Evolutionary conservation across 1,140 invertebrate genomes (phyloP).

Genomic region (Oryctes rhinoceros): DNA sequence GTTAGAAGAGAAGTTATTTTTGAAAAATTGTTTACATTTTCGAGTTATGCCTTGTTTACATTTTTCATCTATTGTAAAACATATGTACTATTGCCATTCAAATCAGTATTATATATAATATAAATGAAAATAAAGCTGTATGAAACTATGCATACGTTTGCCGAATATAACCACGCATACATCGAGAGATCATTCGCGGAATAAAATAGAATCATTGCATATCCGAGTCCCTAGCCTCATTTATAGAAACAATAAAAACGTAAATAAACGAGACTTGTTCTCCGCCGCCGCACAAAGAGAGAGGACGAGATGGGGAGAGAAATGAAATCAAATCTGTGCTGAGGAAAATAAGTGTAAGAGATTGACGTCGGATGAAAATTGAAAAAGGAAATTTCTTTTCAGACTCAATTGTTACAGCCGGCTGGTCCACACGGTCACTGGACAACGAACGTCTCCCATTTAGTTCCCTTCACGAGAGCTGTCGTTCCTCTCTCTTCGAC

Average conservation of each 20-base stretch:
- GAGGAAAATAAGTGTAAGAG: constrained; percentile 60
- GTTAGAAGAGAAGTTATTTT: too few species aligned
- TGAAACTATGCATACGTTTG: not conserved
- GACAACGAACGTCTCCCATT: constrained; percentile 35
- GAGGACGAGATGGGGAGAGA: constrained; percentile 48
- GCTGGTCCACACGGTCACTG: constrained; percentile 53
- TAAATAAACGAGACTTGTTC: constrained; percentile 52
- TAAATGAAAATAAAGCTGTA: too few species aligned
- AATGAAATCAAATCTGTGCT: constrained; percentile 60
- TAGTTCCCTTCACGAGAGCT: not conserved
- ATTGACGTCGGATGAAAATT: constrained; percentile 60
- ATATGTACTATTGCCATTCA: too few species aligned
- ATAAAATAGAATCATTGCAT: not conserved
- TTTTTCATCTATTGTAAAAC: too few species aligned
- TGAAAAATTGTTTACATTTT: too few species aligned
- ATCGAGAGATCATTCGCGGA: not conserved
- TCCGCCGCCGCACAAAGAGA: constrained; percentile 30
- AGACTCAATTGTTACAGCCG: constrained; percentile 59
- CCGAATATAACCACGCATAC: not conserved
- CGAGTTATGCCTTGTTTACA: too few species aligned
- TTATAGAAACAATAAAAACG: constrained; percentile 56
- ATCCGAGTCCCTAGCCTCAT: constrained; percentile 44
- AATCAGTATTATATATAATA: too few species aligned
- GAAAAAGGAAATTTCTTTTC: constrained; percentile 61
- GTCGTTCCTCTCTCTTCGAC: not conserved